Evolutionary conservation across 2,797 vertebrate genomes (phyloP), one percentile per base, ranked within the genome.

Genomic region (Artibeus lituratus): DNA sequence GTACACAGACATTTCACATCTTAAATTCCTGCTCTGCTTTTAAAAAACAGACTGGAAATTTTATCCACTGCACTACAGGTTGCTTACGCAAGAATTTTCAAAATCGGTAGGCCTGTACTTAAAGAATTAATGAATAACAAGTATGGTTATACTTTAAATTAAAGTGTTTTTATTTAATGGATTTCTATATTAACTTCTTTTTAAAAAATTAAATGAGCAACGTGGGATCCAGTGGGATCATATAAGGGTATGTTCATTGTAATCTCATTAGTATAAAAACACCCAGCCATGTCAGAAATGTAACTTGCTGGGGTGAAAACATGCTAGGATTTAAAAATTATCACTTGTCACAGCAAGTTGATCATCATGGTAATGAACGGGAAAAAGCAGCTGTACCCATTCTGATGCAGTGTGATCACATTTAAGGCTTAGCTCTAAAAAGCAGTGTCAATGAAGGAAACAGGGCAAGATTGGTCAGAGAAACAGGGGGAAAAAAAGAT

Each of bases 141-240:
- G 16, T 57, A 10, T 91, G 47, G n/a, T 87, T 94, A 26, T 85
- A 39, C 92, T 93, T 95, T 85, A 90, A 86, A 67, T 74, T 92
- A 72, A 47, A 72, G 8, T 94, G 19, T 74, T 47, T 83, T 91
- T 73, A 55, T 83, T 91, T 73, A 55, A 88, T 87, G 57, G 32
- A 51, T 78, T 82, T 12, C 49, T 91, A 2, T 90, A 15, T 77
- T 94, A 78, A 53, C 22, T 88, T 69, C 10, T 59, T 89, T 93
- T 74, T n/a, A 1, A 74, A 91, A 69, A 78, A 51, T 70, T 65
- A 57, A 94, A 42, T 62, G 59, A 44, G 72, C 72, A 96, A 22
- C 12, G 32, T 42, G 80, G 57, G 42, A 22, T 85, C 35, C 35
- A 85, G 2, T 32, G 72, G 10, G 72, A 44, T 65, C 39, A 42